A percentile compares a stretch with the other conserved stretches of the same genome.
Conservation (phyloP, 2,888 invertebrate species). For the Cephus pygmeus region DNA sequence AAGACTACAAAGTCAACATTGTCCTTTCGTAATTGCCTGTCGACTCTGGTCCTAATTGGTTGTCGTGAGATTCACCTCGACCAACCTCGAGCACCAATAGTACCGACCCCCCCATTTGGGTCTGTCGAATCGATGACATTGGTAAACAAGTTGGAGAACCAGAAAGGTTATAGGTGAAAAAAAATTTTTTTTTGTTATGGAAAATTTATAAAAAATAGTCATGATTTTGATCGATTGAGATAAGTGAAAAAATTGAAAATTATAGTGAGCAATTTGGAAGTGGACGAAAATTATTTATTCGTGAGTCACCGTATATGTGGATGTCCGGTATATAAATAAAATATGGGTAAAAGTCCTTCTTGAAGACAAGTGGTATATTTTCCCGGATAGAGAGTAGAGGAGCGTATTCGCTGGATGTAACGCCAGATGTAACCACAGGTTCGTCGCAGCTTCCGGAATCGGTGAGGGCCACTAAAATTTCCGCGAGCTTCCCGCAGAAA, state of each 20-base stretch:
- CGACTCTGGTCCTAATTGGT: conserved; percentile 38
- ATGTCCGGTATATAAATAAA: not conserved
- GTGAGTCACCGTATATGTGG: not conserved
- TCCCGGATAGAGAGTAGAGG: not conserved
- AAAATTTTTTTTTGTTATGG: not conserved
- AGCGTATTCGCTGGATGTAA: conserved; percentile 9
- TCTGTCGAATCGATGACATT: conserved; percentile 28
- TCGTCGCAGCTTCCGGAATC: conserved; percentile 37
- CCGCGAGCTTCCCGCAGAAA: conserved; percentile 31
- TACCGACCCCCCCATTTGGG: conserved; percentile 19
- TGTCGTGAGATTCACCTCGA: conserved; percentile 21
- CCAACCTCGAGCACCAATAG: not conserved
- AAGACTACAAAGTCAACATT: conserved; percentile 44
- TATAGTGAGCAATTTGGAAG: no score
- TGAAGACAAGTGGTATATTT: not conserved
- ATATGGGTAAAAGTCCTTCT: not conserved
- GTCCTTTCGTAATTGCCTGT: conserved; percentile 33
- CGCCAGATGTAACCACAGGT: conserved; percentile 23
- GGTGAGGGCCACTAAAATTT: conserved; percentile 29
- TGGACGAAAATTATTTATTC: not conserved
- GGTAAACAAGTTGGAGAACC: conserved; percentile 18
- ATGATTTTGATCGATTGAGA: not conserved
- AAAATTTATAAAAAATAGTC: not conserved
- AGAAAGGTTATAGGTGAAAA: not conserved
- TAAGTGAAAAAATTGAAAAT: not conserved